phyloP scores from a whole-genome alignment of 1,140 invertebrate genomes.

The Planococcus citri region DNA sequence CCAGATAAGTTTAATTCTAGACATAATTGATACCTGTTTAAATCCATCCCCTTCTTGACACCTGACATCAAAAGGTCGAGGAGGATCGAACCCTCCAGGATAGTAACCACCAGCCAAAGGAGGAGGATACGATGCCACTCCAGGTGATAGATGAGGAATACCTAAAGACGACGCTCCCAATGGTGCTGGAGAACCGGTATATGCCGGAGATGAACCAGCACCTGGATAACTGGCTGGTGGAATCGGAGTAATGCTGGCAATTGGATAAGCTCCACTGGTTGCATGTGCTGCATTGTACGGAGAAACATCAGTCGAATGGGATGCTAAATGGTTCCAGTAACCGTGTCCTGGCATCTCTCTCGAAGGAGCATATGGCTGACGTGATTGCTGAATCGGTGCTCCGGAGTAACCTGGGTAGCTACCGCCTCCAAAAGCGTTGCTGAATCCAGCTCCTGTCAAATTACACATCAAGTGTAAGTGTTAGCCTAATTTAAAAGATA shows the following conservation, averaged over 20 bases:
- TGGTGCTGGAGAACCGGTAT: background rate
- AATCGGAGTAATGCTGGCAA: background rate
- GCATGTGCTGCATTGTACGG: background rate
- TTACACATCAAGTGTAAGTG: too few species aligned
- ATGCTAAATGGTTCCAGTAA: background rate
- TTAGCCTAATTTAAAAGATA: too few species aligned
- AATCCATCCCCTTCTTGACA: slow-evolving; percentile 69
- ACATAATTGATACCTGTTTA: slow-evolving; percentile 40
- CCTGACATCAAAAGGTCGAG: slow-evolving; percentile 32
- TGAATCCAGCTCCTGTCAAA: slow-evolving; percentile 22
- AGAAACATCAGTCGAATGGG: background rate
- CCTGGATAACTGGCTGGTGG: background rate
- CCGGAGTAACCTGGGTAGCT: slow-evolving; percentile 26
- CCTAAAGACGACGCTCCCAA: slow-evolving; percentile 4
- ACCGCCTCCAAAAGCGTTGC: slow-evolving; percentile 23
- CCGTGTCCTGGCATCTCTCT: background rate
- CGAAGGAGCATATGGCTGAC: slow-evolving; percentile 22
- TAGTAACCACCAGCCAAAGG: background rate
- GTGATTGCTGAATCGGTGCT: slow-evolving; percentile 29
- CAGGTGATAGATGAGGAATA: background rate
- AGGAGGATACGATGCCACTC: background rate
- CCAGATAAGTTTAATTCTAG: background rate
- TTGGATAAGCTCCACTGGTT: background rate
- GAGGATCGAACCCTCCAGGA: background rate
- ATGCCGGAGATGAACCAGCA: background rate